Evolutionary conservation across 1,140 invertebrate species (phyloP).

Genomic region (Achroia grisella): DNA sequence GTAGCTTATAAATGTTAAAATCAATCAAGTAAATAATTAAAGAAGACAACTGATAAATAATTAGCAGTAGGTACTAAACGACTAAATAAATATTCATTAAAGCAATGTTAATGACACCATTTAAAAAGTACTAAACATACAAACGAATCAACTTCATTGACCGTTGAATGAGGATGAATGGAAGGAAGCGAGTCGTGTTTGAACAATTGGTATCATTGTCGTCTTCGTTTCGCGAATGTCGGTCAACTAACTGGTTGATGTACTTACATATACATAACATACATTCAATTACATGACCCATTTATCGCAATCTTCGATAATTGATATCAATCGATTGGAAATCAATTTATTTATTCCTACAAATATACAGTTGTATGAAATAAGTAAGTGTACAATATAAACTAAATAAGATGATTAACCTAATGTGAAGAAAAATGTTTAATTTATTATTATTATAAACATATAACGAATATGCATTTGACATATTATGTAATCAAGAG

Average conservation of each 20-base stretch:
- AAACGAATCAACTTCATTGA: slow-evolving; percentile 2
- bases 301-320: slow-evolving; percentile 25
- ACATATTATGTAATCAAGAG: no score
- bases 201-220: slow-evolving; percentile 25
- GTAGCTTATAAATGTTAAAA: no score
- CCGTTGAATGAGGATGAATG: slow-evolving; percentile 19
- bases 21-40: no score
- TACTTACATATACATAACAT: background rate
- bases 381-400: no score
- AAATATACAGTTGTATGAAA: no score
- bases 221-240: slow-evolving; percentile 14
- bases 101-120: slow-evolving; percentile 8
- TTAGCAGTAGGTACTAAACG: no score
- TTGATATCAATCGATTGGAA: slow-evolving; percentile 24
- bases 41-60: no score
- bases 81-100: background rate
- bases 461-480: no score
- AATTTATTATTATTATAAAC: no score
- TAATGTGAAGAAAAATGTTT: no score
- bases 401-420: no score
- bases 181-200: slow-evolving; percentile 16
- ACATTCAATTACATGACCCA: slow-evolving; percentile 8
- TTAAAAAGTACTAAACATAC: slow-evolving; percentile 7
- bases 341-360: no score
- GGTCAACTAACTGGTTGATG: slow-evolving; percentile 15